These are phyloP conservation scores for Bolborhynchus lineola DNA, from an alignment of 2,113 vertebrate species.

Conservation along the genomic window DNA sequence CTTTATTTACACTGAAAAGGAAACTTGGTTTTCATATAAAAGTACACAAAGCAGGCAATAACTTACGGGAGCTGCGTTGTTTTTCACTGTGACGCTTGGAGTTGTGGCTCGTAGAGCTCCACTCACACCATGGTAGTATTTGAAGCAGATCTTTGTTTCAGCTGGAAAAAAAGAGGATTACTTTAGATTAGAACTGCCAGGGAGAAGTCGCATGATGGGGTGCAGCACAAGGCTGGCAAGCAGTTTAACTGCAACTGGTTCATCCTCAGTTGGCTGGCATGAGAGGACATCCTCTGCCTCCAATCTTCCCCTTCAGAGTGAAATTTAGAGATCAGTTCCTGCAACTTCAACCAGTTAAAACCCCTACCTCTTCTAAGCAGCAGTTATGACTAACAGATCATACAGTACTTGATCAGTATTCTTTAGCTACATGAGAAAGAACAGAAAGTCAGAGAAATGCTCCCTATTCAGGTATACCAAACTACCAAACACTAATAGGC, in stretches of 20 bases:
- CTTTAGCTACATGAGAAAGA: background rate
- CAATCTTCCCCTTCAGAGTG: background rate
- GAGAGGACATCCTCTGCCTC: background rate
- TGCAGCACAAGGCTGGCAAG: background rate
- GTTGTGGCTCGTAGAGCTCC: constrained; percentile 93
- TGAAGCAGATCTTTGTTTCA: constrained; percentile 98
- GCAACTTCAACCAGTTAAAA: background rate
- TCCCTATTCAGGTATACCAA: background rate
- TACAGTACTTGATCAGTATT: background rate
- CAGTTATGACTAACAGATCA: background rate
- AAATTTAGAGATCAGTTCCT: background rate
- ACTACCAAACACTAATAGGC: background rate
- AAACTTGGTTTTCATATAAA: background rate
- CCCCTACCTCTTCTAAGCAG: background rate
- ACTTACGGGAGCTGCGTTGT: constrained; percentile 85
- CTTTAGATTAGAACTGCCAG: background rate
- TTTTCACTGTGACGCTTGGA: constrained; percentile 91
- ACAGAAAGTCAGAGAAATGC: background rate
- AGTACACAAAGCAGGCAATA: background rate
- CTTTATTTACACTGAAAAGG: background rate
- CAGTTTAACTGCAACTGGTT: background rate
- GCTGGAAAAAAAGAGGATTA: constrained; percentile 72
- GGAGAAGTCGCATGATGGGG: background rate
- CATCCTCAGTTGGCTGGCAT: background rate
- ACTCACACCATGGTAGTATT: constrained; percentile 94